Evolutionary conservation across 2,888 invertebrate species (phyloP), one percentile per base, ranked within the genome.

Genomic region (Chesias legatella): DNA sequence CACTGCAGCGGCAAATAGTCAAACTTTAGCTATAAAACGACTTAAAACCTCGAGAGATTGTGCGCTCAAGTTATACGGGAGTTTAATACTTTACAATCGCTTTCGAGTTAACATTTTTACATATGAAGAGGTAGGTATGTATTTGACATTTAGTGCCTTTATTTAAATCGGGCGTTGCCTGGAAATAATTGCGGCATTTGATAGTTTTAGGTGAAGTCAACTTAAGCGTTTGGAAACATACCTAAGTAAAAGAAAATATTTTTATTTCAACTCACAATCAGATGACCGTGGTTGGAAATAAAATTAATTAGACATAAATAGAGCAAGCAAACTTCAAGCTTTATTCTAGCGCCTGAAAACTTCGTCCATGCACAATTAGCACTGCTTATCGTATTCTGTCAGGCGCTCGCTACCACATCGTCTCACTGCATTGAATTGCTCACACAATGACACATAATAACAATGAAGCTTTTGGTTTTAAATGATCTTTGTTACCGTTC

Each of bases 301-400:
- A n/a, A n/a, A n/a, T n/a, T n/a, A n/a, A n/a, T n/a, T n/a, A 17
- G 13, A 17, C n/a, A n/a, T n/a, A 17, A 17, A 17, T 17, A 17
- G 13, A 17, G 13, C 13, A 17, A 10, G 20, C 8, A 24, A 38
- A 32, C 8, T 30, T 28, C 20, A 22, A 21, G 6, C 10, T 6
- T 6, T 1, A 10, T 33, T 29, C 28, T 29, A 43, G 22, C 35
- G 29, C 35, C 39, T 44, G 35, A 33, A 51, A 44, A 30, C 50
- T 57, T 60, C 59, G 60, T 52, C 47, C 34, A 39, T 52, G 46
- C 50, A 55, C 60, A 67, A 63, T 63, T 61, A 60, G 53, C 49
- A 52, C 66, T 64, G 66, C 70, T 66, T 74, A 74, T 74, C 74
- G 52, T 37, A 26, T 37, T 38, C 38, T 49, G 61, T 43, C 74